A percentile compares a stretch with the other conserved stretches of the same genome.
Evolutionary conservation across 1,140 invertebrate species (phyloP).

Genomic region (Lepidurus arcticus): DNA sequence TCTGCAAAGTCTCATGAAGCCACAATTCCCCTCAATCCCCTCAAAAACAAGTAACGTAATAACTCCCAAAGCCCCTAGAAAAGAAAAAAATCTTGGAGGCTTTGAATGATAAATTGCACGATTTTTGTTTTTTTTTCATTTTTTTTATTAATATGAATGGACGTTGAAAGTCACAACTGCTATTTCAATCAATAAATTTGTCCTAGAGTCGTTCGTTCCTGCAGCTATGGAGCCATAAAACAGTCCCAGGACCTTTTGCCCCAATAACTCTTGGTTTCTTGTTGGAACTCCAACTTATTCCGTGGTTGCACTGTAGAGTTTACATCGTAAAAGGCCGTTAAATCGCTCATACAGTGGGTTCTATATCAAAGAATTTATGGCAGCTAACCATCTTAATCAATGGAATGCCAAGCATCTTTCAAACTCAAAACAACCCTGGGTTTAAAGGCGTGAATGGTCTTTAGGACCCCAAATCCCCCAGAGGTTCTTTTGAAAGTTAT

Average conservation of each 20-base stretch:
- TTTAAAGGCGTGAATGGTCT: too few relatives aligned
- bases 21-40: too few relatives aligned
- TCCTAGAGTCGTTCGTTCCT: background rate
- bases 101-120: too few relatives aligned
- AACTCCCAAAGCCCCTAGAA: too few relatives aligned
- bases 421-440: background rate
- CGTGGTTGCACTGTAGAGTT: background rate
- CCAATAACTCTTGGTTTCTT: too few relatives aligned
- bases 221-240: too few relatives aligned
- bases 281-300: too few relatives aligned
- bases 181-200: background rate
- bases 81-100: too few relatives aligned
- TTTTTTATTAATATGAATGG: background rate
- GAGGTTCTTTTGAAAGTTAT: background rate
- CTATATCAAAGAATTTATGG: background rate
- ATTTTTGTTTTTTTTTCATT: too few relatives aligned
- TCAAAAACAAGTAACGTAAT: too few relatives aligned
- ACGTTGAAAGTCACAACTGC: background rate
- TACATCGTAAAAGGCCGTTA: background rate
- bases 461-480: background rate
- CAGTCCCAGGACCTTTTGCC: too few relatives aligned
- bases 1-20: background rate
- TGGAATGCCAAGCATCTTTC: constrained; percentile 5
- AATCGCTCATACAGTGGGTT: background rate
- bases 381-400: background rate